Percentiles rank a stretch among this genome's conserved stretches.
Conservation (phyloP, 2,888 invertebrate species). For the Zygaena filipendulae region DNA sequence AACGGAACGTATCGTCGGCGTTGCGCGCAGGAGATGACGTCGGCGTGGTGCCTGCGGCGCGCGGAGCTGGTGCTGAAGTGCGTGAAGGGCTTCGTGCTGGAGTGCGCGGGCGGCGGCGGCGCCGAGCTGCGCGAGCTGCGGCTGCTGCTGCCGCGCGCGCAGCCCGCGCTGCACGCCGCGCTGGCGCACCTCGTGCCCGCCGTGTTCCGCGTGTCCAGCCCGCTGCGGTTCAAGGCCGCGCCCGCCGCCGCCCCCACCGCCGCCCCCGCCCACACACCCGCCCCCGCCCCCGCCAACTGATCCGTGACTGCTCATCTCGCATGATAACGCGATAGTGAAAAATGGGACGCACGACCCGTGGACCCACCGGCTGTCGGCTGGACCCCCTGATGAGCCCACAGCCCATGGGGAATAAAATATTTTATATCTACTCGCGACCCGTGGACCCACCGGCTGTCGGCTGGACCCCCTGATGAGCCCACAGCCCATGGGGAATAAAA, state of each 20-base stretch:
- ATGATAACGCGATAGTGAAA: background rate
- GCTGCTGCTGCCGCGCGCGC: conserved; percentile 26
- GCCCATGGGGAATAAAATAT: too few species aligned
- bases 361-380: background rate
- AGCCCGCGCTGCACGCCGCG: conserved; percentile 57
- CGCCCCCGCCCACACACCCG: conserved; percentile 78
- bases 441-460: too few species aligned
- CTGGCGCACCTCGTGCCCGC: conserved; percentile 89
- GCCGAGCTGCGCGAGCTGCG: conserved; percentile 85
- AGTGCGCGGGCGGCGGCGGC: conserved; percentile 94
- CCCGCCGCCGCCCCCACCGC: too few species aligned
- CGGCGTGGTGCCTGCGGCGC: conserved; percentile 94
- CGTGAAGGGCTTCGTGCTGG: conserved; percentile 99
- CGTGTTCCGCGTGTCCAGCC: conserved; percentile 71
- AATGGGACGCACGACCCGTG: too few species aligned
- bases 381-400: too few species aligned
- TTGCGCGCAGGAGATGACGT: conserved; percentile 88
- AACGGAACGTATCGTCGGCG: too few species aligned
- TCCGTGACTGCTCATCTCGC: background rate
- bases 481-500: too few species aligned
- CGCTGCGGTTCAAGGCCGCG: conserved; percentile 93
- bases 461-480: too few species aligned
- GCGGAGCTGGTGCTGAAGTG: conserved; percentile 99
- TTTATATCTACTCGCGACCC: too few species aligned
- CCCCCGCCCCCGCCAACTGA: conserved; percentile 1